Percentiles rank a stretch among this genome's conserved stretches.
These are phyloP conservation scores for Anastrepha ludens DNA, from an alignment of 1,140 invertebrate species.

Conservation along the genomic window DNA sequence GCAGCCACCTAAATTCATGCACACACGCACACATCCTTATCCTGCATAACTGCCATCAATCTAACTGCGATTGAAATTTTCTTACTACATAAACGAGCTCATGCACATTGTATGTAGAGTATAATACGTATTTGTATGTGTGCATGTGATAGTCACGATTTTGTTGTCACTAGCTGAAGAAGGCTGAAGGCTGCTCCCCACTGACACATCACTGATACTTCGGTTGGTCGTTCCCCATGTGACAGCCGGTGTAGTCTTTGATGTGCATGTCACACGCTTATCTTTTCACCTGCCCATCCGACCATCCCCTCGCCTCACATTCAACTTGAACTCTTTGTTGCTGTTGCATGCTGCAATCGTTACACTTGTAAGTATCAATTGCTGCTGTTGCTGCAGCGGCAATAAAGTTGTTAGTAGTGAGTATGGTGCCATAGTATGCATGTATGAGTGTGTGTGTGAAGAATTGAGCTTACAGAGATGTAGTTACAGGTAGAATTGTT, in stretches of 20 bases:
- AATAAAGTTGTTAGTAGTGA: slow-evolving; percentile 23
- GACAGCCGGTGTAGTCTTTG: slow-evolving; percentile 24
- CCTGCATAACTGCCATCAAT: background rate
- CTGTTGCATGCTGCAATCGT: background rate
- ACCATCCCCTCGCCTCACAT: too few relatives aligned
- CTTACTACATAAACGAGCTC: background rate
- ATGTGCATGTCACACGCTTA: slow-evolving; percentile 44
- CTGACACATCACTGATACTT: slow-evolving; percentile 23
- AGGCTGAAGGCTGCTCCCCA: background rate
- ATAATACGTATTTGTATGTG: too few relatives aligned
- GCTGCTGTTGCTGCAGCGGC: background rate
- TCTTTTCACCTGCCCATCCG: background rate
- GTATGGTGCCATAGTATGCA: background rate
- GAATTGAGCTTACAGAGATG: background rate
- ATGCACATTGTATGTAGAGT: too few relatives aligned
- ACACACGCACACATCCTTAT: background rate
- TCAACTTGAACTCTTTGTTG: background rate
- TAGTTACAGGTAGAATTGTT: background rate
- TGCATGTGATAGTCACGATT: background rate
- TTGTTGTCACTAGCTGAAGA: background rate
- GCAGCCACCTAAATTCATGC: background rate
- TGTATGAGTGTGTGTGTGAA: background rate
- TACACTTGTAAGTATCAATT: background rate
- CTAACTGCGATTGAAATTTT: slow-evolving; percentile 5
- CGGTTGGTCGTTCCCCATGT: background rate